Percentiles rank a stretch among this genome's conserved stretches.
Evolutionary conservation across 2,113 vertebrate species (phyloP).

Genomic region (Phaetusa simplex): DNA sequence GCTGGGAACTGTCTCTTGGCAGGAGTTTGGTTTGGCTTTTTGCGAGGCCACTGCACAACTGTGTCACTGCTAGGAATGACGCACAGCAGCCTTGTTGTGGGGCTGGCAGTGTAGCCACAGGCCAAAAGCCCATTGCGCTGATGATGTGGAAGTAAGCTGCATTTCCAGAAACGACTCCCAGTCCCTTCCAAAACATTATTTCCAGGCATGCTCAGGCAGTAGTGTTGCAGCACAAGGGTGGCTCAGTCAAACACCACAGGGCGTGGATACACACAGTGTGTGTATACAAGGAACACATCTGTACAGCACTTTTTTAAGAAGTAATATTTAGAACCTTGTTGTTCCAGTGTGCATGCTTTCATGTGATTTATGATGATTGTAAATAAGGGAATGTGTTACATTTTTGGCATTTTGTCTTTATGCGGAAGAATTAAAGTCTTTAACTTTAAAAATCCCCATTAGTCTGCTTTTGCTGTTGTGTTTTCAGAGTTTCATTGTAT

Average conservation of each 20-base stretch:
- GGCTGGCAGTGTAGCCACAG: not conserved
- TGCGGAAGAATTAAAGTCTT: constrained; percentile 15
- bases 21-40: not conserved
- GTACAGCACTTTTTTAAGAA: not conserved
- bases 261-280: fast-evolving
- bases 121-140: not conserved
- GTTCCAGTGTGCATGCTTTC: constrained; percentile 8
- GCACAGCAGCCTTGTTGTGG: not conserved
- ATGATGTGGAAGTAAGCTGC: not conserved
- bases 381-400: not conserved
- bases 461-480: not conserved
- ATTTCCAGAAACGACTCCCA: not conserved
- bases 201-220: not conserved
- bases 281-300: not conserved
- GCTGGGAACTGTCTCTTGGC: not conserved
- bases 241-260: not conserved
- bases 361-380: not conserved
- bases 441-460: not conserved
- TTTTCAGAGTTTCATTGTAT: not conserved
- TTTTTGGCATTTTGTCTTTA: constrained; percentile 11
- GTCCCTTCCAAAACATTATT: not conserved
- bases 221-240: not conserved
- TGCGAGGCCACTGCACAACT: not conserved
- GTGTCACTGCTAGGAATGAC: not conserved
- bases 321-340: not conserved